These are phyloP conservation scores for Epinotia demarniana DNA, from an alignment of 2,888 invertebrate species.

Conservation along the genomic window DNA sequence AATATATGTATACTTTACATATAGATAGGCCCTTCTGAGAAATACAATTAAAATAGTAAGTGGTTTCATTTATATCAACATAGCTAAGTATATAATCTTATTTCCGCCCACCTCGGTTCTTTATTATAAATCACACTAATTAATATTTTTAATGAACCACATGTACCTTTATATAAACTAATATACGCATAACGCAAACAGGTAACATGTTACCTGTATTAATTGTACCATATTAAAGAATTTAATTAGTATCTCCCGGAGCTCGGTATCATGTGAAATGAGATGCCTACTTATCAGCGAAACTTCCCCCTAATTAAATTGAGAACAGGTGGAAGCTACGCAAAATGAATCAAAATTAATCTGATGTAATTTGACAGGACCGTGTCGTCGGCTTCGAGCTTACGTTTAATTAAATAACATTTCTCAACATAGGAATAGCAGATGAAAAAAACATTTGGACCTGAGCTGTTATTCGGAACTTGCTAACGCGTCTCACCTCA, in stretches of 20 bases:
- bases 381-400: conserved; percentile 65
- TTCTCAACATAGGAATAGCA: conserved; percentile 56
- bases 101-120: too few species aligned
- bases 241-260: conserved; percentile 66
- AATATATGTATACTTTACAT: too few species aligned
- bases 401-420: conserved; percentile 72
- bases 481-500: too few species aligned
- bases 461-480: too few species aligned
- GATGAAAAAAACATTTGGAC: conserved; percentile 46
- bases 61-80: too few species aligned
- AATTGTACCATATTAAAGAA: conserved; percentile 59
- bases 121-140: neutral
- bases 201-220: conserved; percentile 49
- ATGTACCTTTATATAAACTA: neutral
- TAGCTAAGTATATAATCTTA: too few species aligned
- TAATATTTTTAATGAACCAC: neutral
- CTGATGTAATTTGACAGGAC: conserved; percentile 72
- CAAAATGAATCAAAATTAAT: conserved; percentile 82
- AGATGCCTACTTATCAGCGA: conserved; percentile 75
- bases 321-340: conserved; percentile 76
- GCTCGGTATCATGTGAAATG: conserved; percentile 70
- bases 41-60: too few species aligned
- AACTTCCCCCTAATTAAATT: conserved; percentile 77
- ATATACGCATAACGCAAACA: conserved; percentile 23
- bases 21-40: too few species aligned